Percentiles rank a stretch among this genome's conserved stretches.
These are phyloP conservation scores for Trichoplax adhaerens DNA, from an alignment of 37 sponge, comb jelly and placozoan species.

Conservation along the genomic window DNA sequence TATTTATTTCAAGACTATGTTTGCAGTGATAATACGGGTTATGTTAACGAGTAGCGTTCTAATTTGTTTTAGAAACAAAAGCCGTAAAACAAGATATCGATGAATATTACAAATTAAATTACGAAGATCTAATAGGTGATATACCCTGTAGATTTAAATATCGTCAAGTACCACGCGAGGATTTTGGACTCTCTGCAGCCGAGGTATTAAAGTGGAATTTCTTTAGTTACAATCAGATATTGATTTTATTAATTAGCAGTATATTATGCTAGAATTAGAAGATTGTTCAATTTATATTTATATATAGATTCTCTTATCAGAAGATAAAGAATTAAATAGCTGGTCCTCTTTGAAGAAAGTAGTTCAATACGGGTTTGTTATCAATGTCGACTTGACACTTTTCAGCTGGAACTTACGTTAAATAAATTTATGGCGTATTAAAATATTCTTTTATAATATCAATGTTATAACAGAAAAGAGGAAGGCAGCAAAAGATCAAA, in stretches of 20 bases:
- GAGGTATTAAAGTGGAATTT: slow-evolving; percentile 34
- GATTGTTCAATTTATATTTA: not conserved
- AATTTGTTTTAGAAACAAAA: not conserved
- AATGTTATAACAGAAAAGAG: no score
- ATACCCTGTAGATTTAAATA: slow-evolving; percentile 62
- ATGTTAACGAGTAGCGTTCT: not conserved
- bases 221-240: not conserved
- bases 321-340: slow-evolving; percentile 70
- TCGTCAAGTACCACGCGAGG: slow-evolving; percentile 46
- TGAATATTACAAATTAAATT: slow-evolving; percentile 78
- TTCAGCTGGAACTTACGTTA: no score
- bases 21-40: not conserved
- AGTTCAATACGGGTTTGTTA: slow-evolving; percentile 49
- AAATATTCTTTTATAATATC: no score
- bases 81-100: slow-evolving; percentile 59
- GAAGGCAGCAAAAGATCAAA: no score
- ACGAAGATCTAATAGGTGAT: slow-evolving; percentile 59
- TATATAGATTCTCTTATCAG: slow-evolving; percentile 50
- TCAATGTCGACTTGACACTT: no score
- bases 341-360: slow-evolving; percentile 87
- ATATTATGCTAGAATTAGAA: not conserved
- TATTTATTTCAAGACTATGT: no score
- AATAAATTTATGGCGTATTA: no score
- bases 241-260: not conserved
- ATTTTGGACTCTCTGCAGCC: slow-evolving; percentile 69